Conservation (phyloP, 2,113 vertebrate species). For the Mustela lutreola region DNA sequence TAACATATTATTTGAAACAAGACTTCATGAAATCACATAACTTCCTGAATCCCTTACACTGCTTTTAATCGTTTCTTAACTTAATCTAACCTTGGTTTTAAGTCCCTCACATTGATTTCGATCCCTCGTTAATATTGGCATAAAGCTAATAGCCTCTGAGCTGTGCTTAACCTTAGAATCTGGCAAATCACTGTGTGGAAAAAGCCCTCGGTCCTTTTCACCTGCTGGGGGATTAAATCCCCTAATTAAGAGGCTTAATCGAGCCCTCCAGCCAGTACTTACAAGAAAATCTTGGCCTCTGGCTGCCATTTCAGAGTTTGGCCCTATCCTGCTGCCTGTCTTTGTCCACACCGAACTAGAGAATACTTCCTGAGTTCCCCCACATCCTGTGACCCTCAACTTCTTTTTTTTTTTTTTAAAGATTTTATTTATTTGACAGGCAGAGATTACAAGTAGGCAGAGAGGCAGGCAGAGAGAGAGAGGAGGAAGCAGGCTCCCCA, state of each 20-base stretch:
- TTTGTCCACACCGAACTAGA: neutral
- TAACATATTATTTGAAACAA: slow-evolving; percentile 18
- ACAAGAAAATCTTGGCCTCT: slow-evolving; percentile 9
- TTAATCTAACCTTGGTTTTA: slow-evolving; percentile 60
- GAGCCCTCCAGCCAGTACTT: neutral
- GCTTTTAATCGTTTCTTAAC: slow-evolving; percentile 63
- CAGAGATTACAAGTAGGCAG: too few relatives aligned
- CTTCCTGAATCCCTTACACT: slow-evolving; percentile 42
- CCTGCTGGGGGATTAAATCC: slow-evolving; percentile 46
- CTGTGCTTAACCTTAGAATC: slow-evolving; percentile 48
- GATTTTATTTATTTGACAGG: too few relatives aligned
- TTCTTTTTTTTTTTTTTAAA: too few relatives aligned
- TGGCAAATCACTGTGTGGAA: neutral
- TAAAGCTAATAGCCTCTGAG: neutral
- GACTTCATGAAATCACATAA: slow-evolving; percentile 5
- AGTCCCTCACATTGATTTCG: slow-evolving; percentile 16
- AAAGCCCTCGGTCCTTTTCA: slow-evolving; percentile 35
- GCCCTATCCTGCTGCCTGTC: neutral
- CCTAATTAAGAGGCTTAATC: slow-evolving; percentile 24
- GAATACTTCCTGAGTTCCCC: neutral
- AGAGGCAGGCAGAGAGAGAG: too few relatives aligned
- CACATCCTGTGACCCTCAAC: neutral
- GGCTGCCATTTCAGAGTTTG: neutral
- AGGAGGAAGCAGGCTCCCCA: too few relatives aligned
- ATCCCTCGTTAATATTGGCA: neutral